Base-by-base conservation (phyloP, 1,140 invertebrate species). In the Drosophila kohkoa region DNA sequence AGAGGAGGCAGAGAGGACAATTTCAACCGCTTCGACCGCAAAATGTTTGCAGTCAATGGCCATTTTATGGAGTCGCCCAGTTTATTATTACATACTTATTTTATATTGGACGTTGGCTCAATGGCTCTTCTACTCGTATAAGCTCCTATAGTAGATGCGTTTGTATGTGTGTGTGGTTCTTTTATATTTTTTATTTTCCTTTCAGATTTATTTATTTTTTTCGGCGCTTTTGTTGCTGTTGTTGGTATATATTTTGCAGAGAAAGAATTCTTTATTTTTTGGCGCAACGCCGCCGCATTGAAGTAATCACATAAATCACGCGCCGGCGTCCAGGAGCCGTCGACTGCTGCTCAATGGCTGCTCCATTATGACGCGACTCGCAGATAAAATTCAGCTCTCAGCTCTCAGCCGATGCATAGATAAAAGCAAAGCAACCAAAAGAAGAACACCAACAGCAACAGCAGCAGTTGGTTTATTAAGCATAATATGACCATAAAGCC, bases 251-350 rank as follows among this genome's bases (percentile, higher is more conserved):
- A 59, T 32, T 52, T 71, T 32, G 28, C 25, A 16, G 54, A 38
- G 8, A 38, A 13, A 3, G 30, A 58, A 32, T 54, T 63, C n/a
- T 71, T 55, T 69, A 68, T 55, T 68, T 77, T 88, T 88, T 88
- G 79, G 79, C 83, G 83, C 83, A 87, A 87, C 83, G 75, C 85
- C 83, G 83, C 85, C 83, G 83, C 85, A 88, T 89, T 81, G 85
- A 89, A 88, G 85, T 88, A 88, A 88, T 88, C 85, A 89, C 85
- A 89, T 88, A 88, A 88, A 88, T 88, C 85, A 88, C 77, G 77
- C 68, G 78, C 71, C 68, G 69, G 75, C 80, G 54, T 86, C 71
- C 80, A 81, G 77, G 83, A 85, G 82, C 79, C 38, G 71, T 74
- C 79, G 79, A 69, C 77, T 76, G 75, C 55, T 76, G 75, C 55